Base-by-base conservation (phyloP, 2,888 invertebrate genomes). In the Dynastes tityus region DNA sequence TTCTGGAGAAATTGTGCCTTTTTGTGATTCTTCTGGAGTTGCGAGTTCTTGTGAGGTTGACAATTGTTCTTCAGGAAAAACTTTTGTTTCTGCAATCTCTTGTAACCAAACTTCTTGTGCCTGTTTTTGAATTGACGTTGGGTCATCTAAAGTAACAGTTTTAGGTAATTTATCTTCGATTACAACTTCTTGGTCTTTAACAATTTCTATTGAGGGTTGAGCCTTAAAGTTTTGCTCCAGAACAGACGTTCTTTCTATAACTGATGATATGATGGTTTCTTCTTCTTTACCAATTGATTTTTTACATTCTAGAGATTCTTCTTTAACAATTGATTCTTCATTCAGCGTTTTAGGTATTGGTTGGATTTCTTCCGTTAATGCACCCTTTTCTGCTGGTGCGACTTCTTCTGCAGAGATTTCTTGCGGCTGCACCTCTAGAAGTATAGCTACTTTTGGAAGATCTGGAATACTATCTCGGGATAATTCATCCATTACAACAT, bases 281-380 rank as follows among this genome's bases (percentile, higher is more conserved):
- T 22, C 53, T 11, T n/a, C 53, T 53, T 53, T n/a, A 3, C 11
- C 13, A 4, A 3, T 11, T n/a, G n/a, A 8, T 53, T 8, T 9
- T 61, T 61, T 29, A 5, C 61, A 2, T 29, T 27, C 27, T 29
- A 29, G 22, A 22, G 27, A 22, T 16, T 16, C 8, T 22, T 61
- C 58, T 61, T 61, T 63, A 63, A 9, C 29, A 13, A 63, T 63
- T 63, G 29, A 29, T 63, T 22, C 8, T 13, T 63, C 29, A 32
- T 4, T 32, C 6, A 9, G 29, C 11, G 11, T 16, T 55, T 55
- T 11, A 55, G 55, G 40, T 40, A 40, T 40, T 40, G 40, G 40
- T 40, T 40, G 6, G 5, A 40, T 8, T 45, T 45, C 45, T 45
- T 45, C 45, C 11, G n/a, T 55, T 16, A 11, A 0, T 11, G 13